These are phyloP conservation scores for Dipodomys spectabilis DNA, from an alignment of 2,113 vertebrate genomes.

Conservation along the genomic window DNA sequence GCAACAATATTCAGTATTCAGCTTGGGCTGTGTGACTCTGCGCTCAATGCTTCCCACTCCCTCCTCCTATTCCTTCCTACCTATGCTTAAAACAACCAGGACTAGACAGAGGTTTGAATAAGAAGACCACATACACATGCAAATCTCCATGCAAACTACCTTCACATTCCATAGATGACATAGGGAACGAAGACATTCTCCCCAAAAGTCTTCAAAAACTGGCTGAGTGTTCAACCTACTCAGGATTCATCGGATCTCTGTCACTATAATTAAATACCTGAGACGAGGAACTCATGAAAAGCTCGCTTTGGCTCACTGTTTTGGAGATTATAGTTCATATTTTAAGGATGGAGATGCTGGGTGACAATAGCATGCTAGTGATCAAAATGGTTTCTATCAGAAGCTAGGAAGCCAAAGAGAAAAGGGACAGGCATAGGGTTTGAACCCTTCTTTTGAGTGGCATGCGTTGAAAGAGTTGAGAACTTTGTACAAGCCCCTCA, in stretches of 20 bases:
- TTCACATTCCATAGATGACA: background rate
- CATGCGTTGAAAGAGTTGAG: too few species aligned
- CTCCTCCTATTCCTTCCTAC: background rate
- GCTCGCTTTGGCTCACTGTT: background rate
- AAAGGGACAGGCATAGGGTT: accelerated
- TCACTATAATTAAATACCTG: background rate
- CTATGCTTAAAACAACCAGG: background rate
- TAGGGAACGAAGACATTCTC: background rate
- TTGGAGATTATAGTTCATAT: background rate
- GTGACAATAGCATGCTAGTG: background rate
- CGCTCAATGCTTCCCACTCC: background rate
- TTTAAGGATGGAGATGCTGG: too few species aligned
- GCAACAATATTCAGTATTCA: accelerated
- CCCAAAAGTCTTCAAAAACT: background rate
- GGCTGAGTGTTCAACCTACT: too few species aligned
- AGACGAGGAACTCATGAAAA: background rate
- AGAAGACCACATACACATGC: background rate
- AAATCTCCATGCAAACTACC: background rate
- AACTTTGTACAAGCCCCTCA: accelerated
- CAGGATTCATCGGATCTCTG: too few species aligned
- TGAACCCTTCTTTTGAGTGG: too few species aligned
- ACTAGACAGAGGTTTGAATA: background rate
- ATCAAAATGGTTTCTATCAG: background rate
- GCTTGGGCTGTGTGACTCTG: accelerated
- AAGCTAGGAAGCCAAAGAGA: background rate